These are phyloP conservation scores for Heliconius eleuchia DNA, from an alignment of 1,140 invertebrate genomes.

Conservation along the genomic window DNA sequence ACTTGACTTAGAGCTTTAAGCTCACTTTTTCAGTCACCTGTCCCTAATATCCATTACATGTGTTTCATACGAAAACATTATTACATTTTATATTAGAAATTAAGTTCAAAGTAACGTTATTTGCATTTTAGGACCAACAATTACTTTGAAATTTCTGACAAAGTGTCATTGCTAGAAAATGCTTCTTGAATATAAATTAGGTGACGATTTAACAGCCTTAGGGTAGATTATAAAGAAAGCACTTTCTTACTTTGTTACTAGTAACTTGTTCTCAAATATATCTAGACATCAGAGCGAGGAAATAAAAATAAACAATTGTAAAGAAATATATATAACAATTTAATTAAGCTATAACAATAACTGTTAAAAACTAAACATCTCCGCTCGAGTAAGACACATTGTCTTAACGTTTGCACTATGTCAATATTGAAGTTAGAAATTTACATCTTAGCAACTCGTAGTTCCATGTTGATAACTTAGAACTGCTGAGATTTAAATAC, in stretches of 20 bases:
- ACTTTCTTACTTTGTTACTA: background rate
- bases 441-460: background rate
- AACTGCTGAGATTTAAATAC: background rate
- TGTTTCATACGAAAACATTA: conserved; percentile 1
- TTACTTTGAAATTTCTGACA: conserved; percentile 3
- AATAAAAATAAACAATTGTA: too few species aligned
- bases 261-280: background rate
- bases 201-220: conserved; percentile 4
- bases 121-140: background rate
- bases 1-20: background rate
- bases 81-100: background rate
- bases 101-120: background rate
- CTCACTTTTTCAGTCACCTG: background rate
- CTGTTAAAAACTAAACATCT: too few species aligned
- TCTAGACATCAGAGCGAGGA: too few species aligned
- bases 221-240: background rate
- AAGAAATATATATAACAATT: too few species aligned
- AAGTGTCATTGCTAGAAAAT: background rate
- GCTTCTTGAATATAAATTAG: background rate
- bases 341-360: too few species aligned
- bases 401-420: background rate
- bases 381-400: background rate
- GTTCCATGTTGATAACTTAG: background rate
- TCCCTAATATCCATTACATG: background rate
- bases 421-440: conserved; percentile 2